Percentiles rank a stretch among this genome's conserved stretches.
These are phyloP conservation scores for Leucoraja ocellata DNA, from an alignment of 2,797 vertebrate genomes.

Conservation along the genomic window DNA sequence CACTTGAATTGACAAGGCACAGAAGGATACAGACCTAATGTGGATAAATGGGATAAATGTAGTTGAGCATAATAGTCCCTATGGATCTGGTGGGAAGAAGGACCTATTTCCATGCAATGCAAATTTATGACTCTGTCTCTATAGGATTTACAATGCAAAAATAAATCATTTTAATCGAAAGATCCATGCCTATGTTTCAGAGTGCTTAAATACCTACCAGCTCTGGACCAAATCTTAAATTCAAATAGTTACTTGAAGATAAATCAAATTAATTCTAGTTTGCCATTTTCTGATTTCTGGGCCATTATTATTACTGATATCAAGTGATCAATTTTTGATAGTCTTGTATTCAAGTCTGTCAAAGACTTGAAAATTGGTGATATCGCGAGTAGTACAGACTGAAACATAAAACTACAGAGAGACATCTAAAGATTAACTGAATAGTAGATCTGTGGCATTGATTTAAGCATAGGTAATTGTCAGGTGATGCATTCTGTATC, in stretches of 20 bases:
- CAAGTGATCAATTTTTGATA: not conserved
- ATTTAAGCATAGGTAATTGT: not conserved
- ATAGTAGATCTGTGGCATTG: not conserved
- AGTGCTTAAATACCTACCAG: not conserved
- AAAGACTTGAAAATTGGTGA: not conserved
- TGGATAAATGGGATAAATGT: too few species aligned
- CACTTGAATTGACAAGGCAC: too few species aligned
- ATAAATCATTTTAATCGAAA: not conserved
- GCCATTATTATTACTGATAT: not conserved
- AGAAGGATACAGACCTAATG: too few species aligned
- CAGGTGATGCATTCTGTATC: not conserved
- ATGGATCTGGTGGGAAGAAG: too few species aligned
- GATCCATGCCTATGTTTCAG: not conserved
- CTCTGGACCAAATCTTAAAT: not conserved
- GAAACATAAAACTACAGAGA: not conserved
- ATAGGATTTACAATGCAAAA: not conserved
- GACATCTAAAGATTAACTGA: not conserved
- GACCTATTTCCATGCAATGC: too few species aligned
- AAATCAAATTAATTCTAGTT: not conserved
- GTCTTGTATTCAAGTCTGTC: not conserved
- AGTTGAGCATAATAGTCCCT: too few species aligned
- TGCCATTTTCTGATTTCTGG: not conserved
- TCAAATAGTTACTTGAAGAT: not conserved
- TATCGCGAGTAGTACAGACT: not conserved
- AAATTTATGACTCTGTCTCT: too few species aligned